These are phyloP conservation scores for Noturus placidus DNA, from an alignment of 2,113 vertebrate species.

Conservation along the genomic window DNA sequence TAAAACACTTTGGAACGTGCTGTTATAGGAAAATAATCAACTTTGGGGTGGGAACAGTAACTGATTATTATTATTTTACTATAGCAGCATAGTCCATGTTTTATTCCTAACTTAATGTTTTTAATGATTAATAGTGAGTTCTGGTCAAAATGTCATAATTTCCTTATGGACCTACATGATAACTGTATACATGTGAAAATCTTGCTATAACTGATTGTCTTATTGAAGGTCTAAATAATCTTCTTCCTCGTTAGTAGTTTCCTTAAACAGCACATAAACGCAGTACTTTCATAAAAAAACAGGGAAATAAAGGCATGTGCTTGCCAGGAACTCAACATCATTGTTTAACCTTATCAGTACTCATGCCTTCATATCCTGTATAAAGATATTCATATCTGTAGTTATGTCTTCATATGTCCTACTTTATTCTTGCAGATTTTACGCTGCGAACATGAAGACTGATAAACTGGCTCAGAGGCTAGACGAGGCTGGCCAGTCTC, in stretches of 20 bases:
- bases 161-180: background rate
- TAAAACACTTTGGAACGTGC: background rate
- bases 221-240: background rate
- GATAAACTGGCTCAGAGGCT: slow-evolving; percentile 63
- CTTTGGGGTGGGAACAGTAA: background rate
- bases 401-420: background rate
- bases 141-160: background rate
- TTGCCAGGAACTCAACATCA: background rate
- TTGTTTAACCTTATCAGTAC: background rate
- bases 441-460: slow-evolving; percentile 40
- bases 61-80: too few relatives aligned
- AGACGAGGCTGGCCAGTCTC: slow-evolving; percentile 76
- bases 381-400: background rate
- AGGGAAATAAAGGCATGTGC: background rate
- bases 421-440: slow-evolving; percentile 31
- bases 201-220: background rate
- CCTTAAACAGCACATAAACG: background rate
- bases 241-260: background rate
- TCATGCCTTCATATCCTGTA: background rate
- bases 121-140: background rate
- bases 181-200: background rate
- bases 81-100: too few relatives aligned
- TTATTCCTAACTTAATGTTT: background rate
- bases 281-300: background rate
- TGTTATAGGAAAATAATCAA: background rate